Evolutionary conservation across 1,140 invertebrate species (phyloP), one percentile per base, ranked within the genome.

Genomic region (Acromyrmex charruanus): DNA sequence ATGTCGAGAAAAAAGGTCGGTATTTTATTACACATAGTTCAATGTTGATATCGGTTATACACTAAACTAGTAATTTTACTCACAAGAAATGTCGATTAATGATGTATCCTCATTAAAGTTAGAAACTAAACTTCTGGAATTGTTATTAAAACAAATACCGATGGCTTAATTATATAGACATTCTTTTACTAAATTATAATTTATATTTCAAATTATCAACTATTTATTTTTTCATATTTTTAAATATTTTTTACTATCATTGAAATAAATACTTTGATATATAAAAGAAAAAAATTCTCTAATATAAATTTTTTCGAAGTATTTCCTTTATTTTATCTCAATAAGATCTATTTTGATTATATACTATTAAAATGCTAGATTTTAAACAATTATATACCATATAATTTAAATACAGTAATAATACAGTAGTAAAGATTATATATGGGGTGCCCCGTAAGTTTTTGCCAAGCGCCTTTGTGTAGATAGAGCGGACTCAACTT

Each of bases 1-100:
- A 69, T 25, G n/a, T 39, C 39, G 3, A 7, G 25, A n/a, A 21
- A 59, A 72, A 82, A 82, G 31, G 25, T 49, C 12, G 53, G 16
- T 74, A 82, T 82, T 82, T 82, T 74, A 82, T 82, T 82, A 72
- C 55, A 59, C 21, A 18, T 31, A 18, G 31, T 74, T 82, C n/a
- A 18, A 49, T 49, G 21, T 12, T 84, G 77, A 68, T 68, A 63
- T 49, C 18, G 16, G 7, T 61, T 72, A 49, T 44, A 55, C 4
- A 21, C 28, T 72, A 74, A 84, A 74, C 2, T 9, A 35, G 10
- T 39, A 39, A 5, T 31, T 84, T 58, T 84, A n/a, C n/a, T 18
- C 21, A 16, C 4, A 59, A 35, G 3, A 72, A 61, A 44, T 7
- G 12, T 72, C 28, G 18, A 82, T 59, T 72, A 18, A 58, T 9